Percentiles rank a stretch among this genome's conserved stretches.
Evolutionary conservation across 2,113 vertebrate genomes (phyloP).

Genomic region (Scomber colias): DNA sequence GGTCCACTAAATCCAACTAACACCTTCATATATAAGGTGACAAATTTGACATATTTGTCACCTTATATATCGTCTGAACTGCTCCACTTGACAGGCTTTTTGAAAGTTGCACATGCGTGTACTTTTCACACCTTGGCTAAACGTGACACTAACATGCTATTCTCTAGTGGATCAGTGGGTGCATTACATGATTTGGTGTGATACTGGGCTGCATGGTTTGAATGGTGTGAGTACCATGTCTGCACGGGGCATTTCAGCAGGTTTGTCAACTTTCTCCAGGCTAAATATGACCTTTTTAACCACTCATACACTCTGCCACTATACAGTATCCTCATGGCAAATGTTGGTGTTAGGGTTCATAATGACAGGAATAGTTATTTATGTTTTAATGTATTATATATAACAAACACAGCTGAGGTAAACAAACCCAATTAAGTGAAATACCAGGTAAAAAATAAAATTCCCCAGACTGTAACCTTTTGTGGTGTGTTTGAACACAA

Average conservation of each 20-base stretch:
- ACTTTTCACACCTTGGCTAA: too few species aligned
- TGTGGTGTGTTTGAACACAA: not conserved
- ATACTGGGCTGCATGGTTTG: too few species aligned
- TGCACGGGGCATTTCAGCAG: not conserved
- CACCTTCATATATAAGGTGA: too few species aligned
- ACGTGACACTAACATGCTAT: too few species aligned
- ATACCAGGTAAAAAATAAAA: slow-evolving; percentile 4
- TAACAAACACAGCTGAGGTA: slow-evolving; percentile 18
- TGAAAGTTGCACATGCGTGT: too few species aligned
- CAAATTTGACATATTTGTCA: too few species aligned
- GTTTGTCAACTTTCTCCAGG: not conserved
- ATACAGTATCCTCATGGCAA: slow-evolving; percentile 17
- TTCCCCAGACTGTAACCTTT: not conserved
- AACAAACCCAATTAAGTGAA: slow-evolving; percentile 9
- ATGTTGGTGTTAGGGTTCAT: not conserved
- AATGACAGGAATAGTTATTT: not conserved
- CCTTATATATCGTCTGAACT: too few species aligned
- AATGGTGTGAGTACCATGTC: not conserved
- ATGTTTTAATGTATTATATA: not conserved
- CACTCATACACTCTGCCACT: not conserved
- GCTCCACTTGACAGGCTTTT: too few species aligned
- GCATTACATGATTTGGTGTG: too few species aligned
- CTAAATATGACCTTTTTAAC: slow-evolving; percentile 1
- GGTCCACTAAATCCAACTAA: too few species aligned
- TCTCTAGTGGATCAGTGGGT: too few species aligned